Conservation (phyloP, 2,113 vertebrate genomes). For the Gymnorhina tibicen region DNA sequence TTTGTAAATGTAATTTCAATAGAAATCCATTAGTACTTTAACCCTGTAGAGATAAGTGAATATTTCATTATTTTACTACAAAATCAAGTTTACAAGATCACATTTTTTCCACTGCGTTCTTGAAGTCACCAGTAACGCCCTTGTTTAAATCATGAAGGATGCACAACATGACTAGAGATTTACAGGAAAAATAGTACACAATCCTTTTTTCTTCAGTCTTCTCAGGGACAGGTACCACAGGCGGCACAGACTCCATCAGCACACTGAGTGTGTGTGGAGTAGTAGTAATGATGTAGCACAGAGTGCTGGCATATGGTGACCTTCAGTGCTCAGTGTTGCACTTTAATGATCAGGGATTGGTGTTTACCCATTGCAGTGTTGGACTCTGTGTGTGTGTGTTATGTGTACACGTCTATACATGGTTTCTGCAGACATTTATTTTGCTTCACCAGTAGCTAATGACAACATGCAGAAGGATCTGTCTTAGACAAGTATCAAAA, state of each 20-base stretch:
- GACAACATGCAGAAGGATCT: constrained; percentile 40
- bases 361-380: background rate
- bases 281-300: background rate
- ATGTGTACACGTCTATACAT: background rate
- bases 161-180: background rate
- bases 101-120: background rate
- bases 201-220: background rate
- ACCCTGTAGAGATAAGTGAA: background rate
- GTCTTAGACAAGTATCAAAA: constrained; percentile 11
- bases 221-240: background rate
- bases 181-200: background rate
- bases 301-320: background rate
- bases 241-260: background rate
- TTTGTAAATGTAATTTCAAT: background rate
- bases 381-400: background rate
- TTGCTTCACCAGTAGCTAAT: constrained; percentile 20
- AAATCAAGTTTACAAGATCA: background rate
- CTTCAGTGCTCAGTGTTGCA: background rate
- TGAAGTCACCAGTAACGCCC: background rate
- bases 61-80: background rate
- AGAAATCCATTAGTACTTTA: background rate
- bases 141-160: background rate
- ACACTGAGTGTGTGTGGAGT: background rate
- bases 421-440: constrained; percentile 14
- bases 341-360: background rate